Percentiles rank a stretch among this genome's conserved stretches.
These are phyloP conservation scores for Achlya flavicornis DNA, from an alignment of 2,888 invertebrate species.

Conservation along the genomic window DNA sequence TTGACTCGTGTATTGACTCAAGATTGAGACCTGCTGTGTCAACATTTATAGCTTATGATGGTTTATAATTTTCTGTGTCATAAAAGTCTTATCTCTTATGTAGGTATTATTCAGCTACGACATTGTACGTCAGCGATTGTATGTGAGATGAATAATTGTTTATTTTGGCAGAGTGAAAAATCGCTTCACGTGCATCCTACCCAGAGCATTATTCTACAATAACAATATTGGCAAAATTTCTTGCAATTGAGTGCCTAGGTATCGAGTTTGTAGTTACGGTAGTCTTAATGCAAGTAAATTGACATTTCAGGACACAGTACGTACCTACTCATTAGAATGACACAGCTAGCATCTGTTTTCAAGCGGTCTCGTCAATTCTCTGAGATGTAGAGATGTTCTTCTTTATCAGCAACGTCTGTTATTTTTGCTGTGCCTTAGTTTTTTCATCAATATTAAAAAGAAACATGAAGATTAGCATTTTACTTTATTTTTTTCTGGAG, in stretches of 20 bases:
- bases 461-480: too few species aligned
- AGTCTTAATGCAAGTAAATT: too few species aligned
- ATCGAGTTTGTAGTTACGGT: too few species aligned
- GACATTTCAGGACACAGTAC: too few species aligned
- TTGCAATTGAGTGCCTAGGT: too few species aligned
- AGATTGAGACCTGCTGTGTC: conserved; percentile 13
- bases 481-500: too few species aligned
- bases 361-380: neutral
- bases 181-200: neutral
- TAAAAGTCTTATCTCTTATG: neutral
- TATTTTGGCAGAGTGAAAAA: neutral
- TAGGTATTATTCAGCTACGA: neutral
- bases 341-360: neutral
- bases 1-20: conserved; percentile 23
- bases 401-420: too few species aligned
- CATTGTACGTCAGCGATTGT: neutral
- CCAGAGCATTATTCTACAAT: too few species aligned
- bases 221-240: neutral
- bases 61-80: neutral
- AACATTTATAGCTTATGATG: neutral
- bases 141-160: neutral
- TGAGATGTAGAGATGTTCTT: neutral
- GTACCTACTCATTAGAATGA: too few species aligned
- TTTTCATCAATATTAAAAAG: too few species aligned
- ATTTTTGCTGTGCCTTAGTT: too few species aligned